These are phyloP conservation scores for Hirtodrosophila alboralis DNA, from an alignment of 2,888 invertebrate genomes.

Conservation along the genomic window DNA sequence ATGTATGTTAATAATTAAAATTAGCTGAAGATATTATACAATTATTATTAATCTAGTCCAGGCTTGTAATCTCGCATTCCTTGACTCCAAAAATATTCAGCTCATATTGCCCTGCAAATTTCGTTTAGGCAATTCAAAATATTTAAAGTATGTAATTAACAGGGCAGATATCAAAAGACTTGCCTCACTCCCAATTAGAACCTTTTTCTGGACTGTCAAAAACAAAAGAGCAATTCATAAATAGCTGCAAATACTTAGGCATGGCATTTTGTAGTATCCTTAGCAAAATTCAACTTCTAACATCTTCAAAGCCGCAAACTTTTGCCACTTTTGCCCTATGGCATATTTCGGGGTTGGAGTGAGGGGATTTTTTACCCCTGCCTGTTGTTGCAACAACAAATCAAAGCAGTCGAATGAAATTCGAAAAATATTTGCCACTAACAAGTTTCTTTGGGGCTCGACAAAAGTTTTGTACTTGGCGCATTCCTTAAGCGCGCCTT, in stretches of 20 bases:
- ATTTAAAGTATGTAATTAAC: slow-evolving; percentile 16
- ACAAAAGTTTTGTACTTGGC: slow-evolving; percentile 52
- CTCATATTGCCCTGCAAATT: background rate
- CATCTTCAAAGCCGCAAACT: slow-evolving; percentile 56
- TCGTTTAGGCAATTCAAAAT: background rate
- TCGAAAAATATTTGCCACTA: slow-evolving; percentile 44
- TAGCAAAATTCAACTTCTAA: slow-evolving; percentile 2
- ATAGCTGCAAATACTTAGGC: slow-evolving; percentile 14
- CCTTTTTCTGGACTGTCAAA: slow-evolving; percentile 9
- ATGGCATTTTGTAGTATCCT: slow-evolving; percentile 39
- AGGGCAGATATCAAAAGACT: slow-evolving; percentile 33
- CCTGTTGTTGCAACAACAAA: slow-evolving; percentile 27
- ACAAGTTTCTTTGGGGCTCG: slow-evolving; percentile 32
- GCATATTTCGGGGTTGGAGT: slow-evolving; percentile 19
- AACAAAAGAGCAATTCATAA: slow-evolving; percentile 2
- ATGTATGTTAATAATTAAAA: too few species aligned
- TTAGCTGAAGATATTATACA: too few species aligned
- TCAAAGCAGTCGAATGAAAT: slow-evolving; percentile 52
- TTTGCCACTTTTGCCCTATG: slow-evolving; percentile 36
- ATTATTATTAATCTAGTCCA: too few species aligned
- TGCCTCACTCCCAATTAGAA: slow-evolving; percentile 5
- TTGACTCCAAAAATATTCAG: too few species aligned
- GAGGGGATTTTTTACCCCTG: too few species aligned
- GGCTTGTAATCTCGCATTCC: too few species aligned
- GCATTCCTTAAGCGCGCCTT: slow-evolving; percentile 50